Percentiles rank a stretch among this genome's conserved stretches.
Evolutionary conservation across 2,113 vertebrate species (phyloP).

Genomic region (Lepidothrix coronata): DNA sequence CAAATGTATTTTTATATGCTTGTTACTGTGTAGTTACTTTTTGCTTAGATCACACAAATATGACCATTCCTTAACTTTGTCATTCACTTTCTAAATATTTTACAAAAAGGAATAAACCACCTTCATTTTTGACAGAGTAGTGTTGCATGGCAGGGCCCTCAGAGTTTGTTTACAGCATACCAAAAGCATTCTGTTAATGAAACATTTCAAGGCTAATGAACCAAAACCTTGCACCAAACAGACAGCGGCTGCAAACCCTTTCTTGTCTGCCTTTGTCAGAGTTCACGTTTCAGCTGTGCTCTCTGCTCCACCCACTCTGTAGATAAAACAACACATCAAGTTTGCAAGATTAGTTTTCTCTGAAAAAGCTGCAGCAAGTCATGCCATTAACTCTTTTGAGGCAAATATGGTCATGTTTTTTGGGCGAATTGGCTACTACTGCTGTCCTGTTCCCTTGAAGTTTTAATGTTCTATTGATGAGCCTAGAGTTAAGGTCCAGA

Average conservation of each 20-base stretch:
- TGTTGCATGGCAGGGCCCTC: background rate
- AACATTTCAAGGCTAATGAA: conserved; percentile 67
- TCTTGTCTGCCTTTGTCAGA: conserved; percentile 57
- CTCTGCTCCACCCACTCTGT: conserved; percentile 65
- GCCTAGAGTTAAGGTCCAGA: background rate
- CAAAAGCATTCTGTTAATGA: conserved; percentile 42
- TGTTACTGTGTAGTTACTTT: background rate
- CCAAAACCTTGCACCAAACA: conserved; percentile 53
- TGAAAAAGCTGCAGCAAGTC: background rate
- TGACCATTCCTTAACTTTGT: background rate
- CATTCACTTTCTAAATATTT: background rate
- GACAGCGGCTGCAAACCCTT: conserved; percentile 2
- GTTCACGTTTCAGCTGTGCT: conserved; percentile 71
- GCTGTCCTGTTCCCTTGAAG: background rate
- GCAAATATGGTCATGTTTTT: background rate
- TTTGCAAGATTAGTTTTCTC: background rate
- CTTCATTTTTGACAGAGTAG: conserved; percentile 4
- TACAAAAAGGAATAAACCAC: background rate
- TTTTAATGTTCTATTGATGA: background rate
- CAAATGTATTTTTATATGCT: background rate
- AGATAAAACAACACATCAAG: conserved; percentile 81
- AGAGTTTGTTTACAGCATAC: conserved; percentile 8
- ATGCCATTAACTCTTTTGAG: conserved; percentile 38
- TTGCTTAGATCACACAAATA: background rate
- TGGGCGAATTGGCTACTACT: background rate